Conservation (phyloP, 2,797 vertebrate genomes). For the Spheniscus humboldti region DNA sequence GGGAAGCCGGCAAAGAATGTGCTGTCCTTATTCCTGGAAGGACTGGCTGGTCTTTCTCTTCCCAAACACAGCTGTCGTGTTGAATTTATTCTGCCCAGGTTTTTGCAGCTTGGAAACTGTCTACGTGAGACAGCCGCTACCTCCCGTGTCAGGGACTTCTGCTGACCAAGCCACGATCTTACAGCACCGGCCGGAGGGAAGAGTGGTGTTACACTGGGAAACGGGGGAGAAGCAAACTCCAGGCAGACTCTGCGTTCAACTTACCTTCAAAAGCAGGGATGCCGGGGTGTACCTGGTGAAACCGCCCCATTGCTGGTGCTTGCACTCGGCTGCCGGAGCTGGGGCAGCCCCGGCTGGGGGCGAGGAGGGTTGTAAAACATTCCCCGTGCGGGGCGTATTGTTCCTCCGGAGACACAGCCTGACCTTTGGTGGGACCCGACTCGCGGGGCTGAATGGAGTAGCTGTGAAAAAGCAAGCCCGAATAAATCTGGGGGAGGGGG, state of each 20-base stretch:
- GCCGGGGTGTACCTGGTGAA: background rate
- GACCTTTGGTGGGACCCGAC: background rate
- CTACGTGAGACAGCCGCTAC: rapidly evolving
- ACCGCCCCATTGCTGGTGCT: background rate
- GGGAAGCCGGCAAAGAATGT: rapidly evolving
- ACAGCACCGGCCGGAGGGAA: background rate
- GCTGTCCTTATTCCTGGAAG: background rate
- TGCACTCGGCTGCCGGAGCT: background rate
- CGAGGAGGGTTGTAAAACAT: background rate
- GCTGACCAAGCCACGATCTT: background rate
- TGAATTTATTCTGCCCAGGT: background rate
- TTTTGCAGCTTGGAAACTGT: background rate
- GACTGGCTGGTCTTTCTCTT: background rate
- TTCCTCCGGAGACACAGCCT: background rate
- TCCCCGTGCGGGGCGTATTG: rapidly evolving
- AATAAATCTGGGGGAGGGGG: background rate
- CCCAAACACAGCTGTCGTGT: no score
- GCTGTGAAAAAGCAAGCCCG: background rate
- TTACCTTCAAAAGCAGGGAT: background rate
- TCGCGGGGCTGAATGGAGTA: background rate
- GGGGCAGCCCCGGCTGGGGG: no score
- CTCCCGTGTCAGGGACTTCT: background rate
- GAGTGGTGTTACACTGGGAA: rapidly evolving
- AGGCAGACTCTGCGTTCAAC: background rate
- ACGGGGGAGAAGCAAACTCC: background rate